Percentiles rank a stretch among this genome's conserved stretches.
Evolutionary conservation across 1,140 invertebrate species (phyloP).

Genomic region (Proales similis): DNA sequence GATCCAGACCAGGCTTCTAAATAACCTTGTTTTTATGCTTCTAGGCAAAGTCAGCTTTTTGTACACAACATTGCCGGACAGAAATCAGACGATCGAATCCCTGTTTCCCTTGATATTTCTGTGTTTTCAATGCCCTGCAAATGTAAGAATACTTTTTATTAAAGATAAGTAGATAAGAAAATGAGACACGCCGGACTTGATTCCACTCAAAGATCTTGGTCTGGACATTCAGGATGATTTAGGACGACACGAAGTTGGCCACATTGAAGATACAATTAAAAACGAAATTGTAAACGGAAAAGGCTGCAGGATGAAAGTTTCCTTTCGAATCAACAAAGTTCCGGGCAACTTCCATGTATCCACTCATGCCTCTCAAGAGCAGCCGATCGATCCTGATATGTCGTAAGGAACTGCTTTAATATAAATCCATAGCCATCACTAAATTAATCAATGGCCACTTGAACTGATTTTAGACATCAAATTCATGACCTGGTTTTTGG

Average conservation of each 20-base stretch:
- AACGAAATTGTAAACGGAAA: slow-evolving; percentile 48
- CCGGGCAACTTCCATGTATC: slow-evolving; percentile 63
- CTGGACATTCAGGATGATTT: slow-evolving; percentile 63
- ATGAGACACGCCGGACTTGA: background rate
- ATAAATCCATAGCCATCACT: too few species aligned
- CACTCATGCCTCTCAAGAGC: slow-evolving; percentile 57
- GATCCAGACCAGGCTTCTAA: too few species aligned
- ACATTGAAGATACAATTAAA: slow-evolving; percentile 59
- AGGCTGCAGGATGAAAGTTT: slow-evolving; percentile 59
- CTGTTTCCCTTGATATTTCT: slow-evolving; percentile 57
- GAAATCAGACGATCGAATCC: slow-evolving; percentile 54
- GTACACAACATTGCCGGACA: slow-evolving; percentile 58
- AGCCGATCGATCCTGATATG: slow-evolving; percentile 59
- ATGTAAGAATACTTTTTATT: slow-evolving; percentile 50
- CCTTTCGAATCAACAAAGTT: slow-evolving; percentile 60
- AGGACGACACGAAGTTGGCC: slow-evolving; percentile 62
- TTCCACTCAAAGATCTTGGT: slow-evolving; percentile 54
- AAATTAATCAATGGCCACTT: slow-evolving; percentile 58
- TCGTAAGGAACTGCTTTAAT: too few species aligned
- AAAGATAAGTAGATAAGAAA: background rate
- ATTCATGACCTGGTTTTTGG: background rate
- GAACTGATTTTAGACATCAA: slow-evolving; percentile 39
- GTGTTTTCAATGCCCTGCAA: slow-evolving; percentile 56
- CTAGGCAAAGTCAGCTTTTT: slow-evolving; percentile 57
- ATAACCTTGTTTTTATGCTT: slow-evolving; percentile 37